Evolutionary conservation across 2,113 vertebrate genomes (phyloP).

Genomic region (Laticauda colubrina): DNA sequence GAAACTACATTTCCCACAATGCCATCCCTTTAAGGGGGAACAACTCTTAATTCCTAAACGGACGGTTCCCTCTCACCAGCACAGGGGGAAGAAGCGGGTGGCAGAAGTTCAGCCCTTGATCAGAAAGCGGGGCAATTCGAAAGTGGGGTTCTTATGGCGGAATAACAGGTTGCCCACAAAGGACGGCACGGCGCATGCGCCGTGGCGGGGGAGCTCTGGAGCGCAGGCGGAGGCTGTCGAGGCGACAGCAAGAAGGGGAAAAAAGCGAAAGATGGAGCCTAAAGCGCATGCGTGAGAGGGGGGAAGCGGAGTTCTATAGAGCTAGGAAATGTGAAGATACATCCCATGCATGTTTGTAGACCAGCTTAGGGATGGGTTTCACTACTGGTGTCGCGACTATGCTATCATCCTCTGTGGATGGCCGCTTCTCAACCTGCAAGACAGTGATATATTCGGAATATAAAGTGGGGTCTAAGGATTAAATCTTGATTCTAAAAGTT

Average conservation of each 20-base stretch:
- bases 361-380: too few relatives aligned
- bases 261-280: too few relatives aligned
- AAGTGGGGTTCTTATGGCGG: neutral
- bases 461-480: neutral
- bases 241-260: neutral
- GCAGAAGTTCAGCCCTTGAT: neutral
- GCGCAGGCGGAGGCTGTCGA: neutral
- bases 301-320: neutral
- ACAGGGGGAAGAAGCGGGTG: neutral
- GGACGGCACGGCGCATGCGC: neutral
- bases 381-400: fast-evolving
- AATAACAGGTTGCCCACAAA: neutral
- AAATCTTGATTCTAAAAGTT: neutral
- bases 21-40: too few relatives aligned
- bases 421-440: neutral
- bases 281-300: neutral
- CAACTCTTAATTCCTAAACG: too few relatives aligned
- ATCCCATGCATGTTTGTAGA: fast-evolving
- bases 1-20: too few relatives aligned
- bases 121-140: neutral
- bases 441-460: neutral
- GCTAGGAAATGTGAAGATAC: neutral
- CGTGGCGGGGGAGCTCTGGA: too few relatives aligned
- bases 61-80: too few relatives aligned
- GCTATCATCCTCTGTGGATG: neutral